These are phyloP conservation scores for Pyrrhosoma nymphula DNA, from an alignment of 2,888 invertebrate genomes.

Conservation along the genomic window DNA sequence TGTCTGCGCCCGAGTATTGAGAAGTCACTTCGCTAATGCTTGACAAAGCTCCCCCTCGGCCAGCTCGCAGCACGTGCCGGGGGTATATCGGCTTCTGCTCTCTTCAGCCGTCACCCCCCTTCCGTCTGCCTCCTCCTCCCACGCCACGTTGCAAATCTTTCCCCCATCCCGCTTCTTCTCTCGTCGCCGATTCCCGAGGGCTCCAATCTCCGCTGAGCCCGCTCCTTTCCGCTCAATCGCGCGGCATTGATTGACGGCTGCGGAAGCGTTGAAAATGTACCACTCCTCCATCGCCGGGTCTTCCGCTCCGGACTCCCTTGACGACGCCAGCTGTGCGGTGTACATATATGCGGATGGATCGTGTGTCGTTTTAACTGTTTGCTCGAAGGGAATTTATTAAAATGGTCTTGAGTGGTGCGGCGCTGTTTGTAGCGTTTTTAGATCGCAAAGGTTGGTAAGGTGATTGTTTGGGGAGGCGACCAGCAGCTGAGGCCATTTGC, in stretches of 20 bases:
- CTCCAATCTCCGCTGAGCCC: neutral
- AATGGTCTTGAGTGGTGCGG: too few relatives aligned
- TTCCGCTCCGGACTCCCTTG: neutral
- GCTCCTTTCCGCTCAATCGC: conserved; percentile 28
- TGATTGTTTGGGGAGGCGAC: too few relatives aligned
- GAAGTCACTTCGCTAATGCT: conserved; percentile 21
- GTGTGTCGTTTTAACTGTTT: neutral
- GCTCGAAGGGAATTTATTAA: neutral
- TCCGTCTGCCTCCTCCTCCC: neutral
- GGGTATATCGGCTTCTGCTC: neutral
- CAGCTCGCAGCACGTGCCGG: neutral
- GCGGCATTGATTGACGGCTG: neutral
- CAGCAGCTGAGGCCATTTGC: too few relatives aligned
- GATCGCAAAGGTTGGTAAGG: too few relatives aligned
- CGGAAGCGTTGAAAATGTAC: conserved; percentile 1
- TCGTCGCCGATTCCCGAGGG: neutral
- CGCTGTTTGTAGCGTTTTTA: too few relatives aligned
- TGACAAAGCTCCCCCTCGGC: neutral
- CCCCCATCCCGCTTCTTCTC: neutral
- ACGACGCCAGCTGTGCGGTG: neutral
- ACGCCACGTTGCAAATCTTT: too few relatives aligned
- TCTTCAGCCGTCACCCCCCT: neutral
- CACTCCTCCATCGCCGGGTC: neutral
- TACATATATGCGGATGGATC: neutral
- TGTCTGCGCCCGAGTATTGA: conserved; percentile 7